Evolutionary conservation across 2,888 invertebrate genomes (phyloP).

Genomic region (Latheticus oryzae): DNA sequence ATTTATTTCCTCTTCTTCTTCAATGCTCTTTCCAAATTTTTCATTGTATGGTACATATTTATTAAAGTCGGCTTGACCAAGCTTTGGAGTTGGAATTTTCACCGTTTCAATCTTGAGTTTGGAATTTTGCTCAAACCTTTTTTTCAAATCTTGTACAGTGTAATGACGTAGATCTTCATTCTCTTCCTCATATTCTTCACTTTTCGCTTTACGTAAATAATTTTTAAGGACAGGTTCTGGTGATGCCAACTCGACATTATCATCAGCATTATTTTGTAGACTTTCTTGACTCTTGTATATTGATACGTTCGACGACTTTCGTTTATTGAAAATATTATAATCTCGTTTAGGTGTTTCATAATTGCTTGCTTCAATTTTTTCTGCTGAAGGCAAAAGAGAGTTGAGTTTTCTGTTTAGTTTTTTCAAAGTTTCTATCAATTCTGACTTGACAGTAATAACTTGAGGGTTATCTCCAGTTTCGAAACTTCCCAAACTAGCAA

Average conservation of each 20-base stretch:
- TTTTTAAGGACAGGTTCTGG: background rate
- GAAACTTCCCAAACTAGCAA: slow-evolving; percentile 17
- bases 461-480: slow-evolving; percentile 1
- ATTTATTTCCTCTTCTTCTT: background rate
- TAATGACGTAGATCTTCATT: slow-evolving; percentile 5
- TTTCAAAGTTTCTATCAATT: slow-evolving; percentile 20
- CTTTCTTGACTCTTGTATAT: background rate
- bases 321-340: too few relatives aligned
- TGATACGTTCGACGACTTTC: too few relatives aligned
- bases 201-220: background rate
- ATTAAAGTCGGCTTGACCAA: slow-evolving; percentile 4
- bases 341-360: too few relatives aligned
- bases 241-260: background rate
- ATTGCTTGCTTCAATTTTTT: too few relatives aligned
- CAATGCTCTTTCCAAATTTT: slow-evolving; percentile 4
- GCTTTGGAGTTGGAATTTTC: background rate
- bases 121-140: slow-evolving; percentile 24
- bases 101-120: background rate
- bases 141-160: too few relatives aligned
- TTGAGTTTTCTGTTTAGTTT: slow-evolving; percentile 16
- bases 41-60: slow-evolving; percentile 19
- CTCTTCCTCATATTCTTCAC: background rate
- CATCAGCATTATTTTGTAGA: background rate
- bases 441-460: slow-evolving; percentile 11
- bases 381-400: background rate